Percentiles rank a stretch among this genome's conserved stretches.
Conservation (phyloP, 1,140 invertebrate genomes). For the Yoshiicerus persimilis region DNA sequence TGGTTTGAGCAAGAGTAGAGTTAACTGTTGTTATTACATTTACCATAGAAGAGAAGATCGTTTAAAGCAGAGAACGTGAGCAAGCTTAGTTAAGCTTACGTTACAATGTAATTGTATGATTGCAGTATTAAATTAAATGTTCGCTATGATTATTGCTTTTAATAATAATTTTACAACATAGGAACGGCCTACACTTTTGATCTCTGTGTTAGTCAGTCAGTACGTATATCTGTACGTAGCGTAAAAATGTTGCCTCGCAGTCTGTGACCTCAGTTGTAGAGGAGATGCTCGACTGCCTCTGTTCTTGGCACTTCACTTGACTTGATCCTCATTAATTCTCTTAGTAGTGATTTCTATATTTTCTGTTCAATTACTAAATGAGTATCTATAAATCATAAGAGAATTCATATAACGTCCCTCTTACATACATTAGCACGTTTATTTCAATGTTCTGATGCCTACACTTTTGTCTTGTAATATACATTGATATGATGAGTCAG, state of each 20-base stretch:
- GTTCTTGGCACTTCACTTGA: background rate
- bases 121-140: background rate
- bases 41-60: no score
- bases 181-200: background rate
- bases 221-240: background rate
- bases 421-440: background rate
- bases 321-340: constrained; percentile 3
- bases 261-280: constrained; percentile 9
- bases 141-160: background rate
- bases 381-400: background rate
- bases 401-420: background rate
- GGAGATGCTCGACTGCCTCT: background rate
- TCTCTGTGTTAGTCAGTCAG: background rate
- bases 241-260: background rate
- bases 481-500: no score
- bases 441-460: background rate
- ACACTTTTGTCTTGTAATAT: no score
- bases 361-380: background rate
- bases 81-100: no score
- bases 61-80: no score
- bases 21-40: no score
- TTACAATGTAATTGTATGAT: background rate
- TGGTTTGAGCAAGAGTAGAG: no score
- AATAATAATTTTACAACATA: background rate
- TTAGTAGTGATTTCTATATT: constrained; percentile 2